Evolutionary conservation across 1,140 invertebrate genomes (phyloP), one percentile per base, ranked within the genome.

Genomic region (Achroia grisella): DNA sequence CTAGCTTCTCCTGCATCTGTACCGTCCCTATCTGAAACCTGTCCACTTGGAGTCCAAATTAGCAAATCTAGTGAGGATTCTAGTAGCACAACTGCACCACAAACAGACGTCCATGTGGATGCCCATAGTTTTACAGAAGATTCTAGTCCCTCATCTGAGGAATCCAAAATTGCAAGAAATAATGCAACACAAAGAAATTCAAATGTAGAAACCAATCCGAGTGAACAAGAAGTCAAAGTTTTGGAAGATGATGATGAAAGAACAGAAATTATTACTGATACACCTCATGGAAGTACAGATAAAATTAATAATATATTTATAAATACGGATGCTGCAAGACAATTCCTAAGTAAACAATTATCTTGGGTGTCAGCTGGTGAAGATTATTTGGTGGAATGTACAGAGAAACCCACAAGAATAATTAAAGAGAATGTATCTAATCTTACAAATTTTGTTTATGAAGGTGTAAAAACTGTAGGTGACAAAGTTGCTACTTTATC

Each of bases 381-480:
- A 68, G 89, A 92, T 59, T 88, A 90, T 58, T 69, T 91, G 34
- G 83, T 89, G 23, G 91, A 92, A 60, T 90, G 87, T 54, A 88
- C 88, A 11, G 90, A 91, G 59, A 90, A 89, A 71, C 89, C 90
- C 2, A 90, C 89, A 6, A 88, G 88, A 69, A 85, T 91, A 37
- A 89, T 92, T 10, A 91, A 91, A 70, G 90, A 92, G 72, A 93
- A 92, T 83, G 90, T 92, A 5, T 91, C 90, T n/a, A 93, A 90
- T 66, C 88, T 93, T 58, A 92, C 92, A 6, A 92, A 89, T 72
- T 86, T 92, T 57, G 91, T 93, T 10, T 92, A 91, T 67, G 91
- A 93, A 76, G 90, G 91, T 27, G 91, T 93, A 0, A 91, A 91
- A 78, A 93, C 90, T 31, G 90, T 93, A 1, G 90, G 92, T 1